Evolutionary conservation across 2,797 vertebrate species (phyloP).

Genomic region (Anguilla megastoma): DNA sequence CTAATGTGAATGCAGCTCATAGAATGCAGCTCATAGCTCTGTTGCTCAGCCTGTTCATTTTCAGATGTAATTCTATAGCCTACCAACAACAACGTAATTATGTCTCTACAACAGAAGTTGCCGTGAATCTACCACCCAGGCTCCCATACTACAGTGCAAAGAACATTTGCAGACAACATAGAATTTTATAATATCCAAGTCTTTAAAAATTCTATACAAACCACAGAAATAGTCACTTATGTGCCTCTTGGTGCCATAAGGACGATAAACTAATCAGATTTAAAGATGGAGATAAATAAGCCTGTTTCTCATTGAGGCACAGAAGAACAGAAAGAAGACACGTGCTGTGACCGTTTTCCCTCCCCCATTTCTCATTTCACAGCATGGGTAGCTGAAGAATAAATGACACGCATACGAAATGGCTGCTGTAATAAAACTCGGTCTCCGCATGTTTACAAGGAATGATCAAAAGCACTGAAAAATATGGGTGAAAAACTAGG

Average conservation of each 20-base stretch:
- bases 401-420: neutral
- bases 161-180: neutral
- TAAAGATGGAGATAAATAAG: neutral
- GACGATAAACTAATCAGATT: neutral
- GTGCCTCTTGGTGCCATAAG: neutral
- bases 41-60: neutral
- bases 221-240: neutral
- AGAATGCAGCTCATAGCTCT: neutral
- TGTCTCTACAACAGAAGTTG: neutral
- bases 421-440: neutral
- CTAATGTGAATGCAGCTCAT: neutral
- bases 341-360: neutral
- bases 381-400: neutral
- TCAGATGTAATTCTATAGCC: neutral
- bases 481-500: neutral
- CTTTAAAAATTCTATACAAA: neutral
- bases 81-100: neutral
- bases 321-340: neutral
- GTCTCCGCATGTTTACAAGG: neutral
- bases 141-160: neutral
- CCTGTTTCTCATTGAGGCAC: neutral
- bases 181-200: neutral
- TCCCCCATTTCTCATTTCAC: neutral
- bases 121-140: neutral
- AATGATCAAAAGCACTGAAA: constrained; percentile 1